Base-by-base conservation (phyloP, 2,888 invertebrate genomes). In the Torymus tubicola region DNA sequence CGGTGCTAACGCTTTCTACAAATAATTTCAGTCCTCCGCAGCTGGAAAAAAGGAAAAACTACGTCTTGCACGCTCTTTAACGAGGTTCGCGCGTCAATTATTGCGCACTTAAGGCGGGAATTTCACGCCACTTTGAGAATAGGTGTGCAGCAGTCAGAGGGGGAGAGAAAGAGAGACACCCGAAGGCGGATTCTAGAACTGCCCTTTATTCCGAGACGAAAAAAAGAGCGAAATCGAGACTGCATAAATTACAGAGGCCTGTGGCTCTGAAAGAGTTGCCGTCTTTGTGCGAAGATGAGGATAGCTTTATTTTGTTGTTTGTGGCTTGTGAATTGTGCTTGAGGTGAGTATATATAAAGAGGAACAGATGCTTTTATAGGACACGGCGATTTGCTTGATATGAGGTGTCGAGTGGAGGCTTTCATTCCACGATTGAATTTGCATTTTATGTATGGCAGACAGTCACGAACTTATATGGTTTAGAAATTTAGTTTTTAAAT, bases 201-300 rank as follows among this genome's bases (percentile, higher is more conserved):
- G 13, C 57, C 57, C 57, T 57, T 73, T 57, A 65, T 64, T 50
- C 3, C 53, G 31, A 11, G 13, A n/a, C 31, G 16, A 10, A 14
- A 50, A 42, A n/a, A 42, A 42, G 31, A 52, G 50, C 14, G 42
- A 52, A 52, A 16, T n/a, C 55, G 18, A 18, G 21, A 71, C 52
- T 61, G 52, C 61, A 61, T 71, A 71, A 71, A 71, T 71, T 61
- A 61, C 60, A 60, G 21, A 14, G 52, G 61, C 31, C 50, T 24
- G 18, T 60, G 10, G 58, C 58, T 31, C 5, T 31, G 31, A 31
- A 31, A 31, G 31, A 31, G 31, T 31, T 31, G n/a, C 31, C 31
- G 31, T 31, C 31, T 31, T 31, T 31, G 31, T 31, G 31, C 4
- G 31, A 31, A 31, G 31, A 31, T 31, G 31, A n/a, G 31, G 31